Percentiles rank a stretch among this genome's conserved stretches.
phyloP scores from a whole-genome alignment of 2,888 invertebrate genomes.

The Eristalis intricaria region DNA sequence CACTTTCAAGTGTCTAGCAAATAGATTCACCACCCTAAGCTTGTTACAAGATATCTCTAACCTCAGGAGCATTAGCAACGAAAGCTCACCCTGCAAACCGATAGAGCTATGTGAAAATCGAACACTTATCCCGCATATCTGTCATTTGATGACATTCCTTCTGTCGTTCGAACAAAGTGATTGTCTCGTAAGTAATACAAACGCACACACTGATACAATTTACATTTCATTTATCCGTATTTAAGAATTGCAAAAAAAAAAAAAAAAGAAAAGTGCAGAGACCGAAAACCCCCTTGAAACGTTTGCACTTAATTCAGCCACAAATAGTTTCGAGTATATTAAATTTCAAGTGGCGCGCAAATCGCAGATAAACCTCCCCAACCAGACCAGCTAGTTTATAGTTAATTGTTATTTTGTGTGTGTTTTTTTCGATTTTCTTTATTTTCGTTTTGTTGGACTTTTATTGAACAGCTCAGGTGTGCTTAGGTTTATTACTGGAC shows the following conservation, averaged over 20 bases:
- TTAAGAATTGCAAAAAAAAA: not conserved
- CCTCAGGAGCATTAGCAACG: not conserved
- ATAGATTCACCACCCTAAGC: not conserved
- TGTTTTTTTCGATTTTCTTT: not conserved
- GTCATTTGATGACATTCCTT: not conserved
- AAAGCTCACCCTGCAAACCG: not conserved
- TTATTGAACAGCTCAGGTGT: constrained; percentile 31
- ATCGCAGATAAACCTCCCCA: constrained; percentile 55
- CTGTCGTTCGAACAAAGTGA: not conserved
- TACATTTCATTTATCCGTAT: constrained; percentile 23
- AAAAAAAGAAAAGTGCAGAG: not conserved
- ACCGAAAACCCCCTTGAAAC: constrained; percentile 41
- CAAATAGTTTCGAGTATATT: constrained; percentile 56
- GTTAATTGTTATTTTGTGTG: constrained; percentile 20
- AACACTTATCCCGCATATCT: not conserved
- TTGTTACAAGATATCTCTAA: not conserved
- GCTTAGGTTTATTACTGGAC: constrained; percentile 3
- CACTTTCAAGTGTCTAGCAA: not conserved
- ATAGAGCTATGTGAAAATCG: not conserved
- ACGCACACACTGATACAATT: not conserved
- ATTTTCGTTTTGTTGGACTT: not conserved
- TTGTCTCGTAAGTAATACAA: not conserved
- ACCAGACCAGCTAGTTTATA: constrained; percentile 32
- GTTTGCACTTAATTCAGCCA: constrained; percentile 25
- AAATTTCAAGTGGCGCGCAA: constrained; percentile 55